phyloP scores from a whole-genome alignment of 2,797 vertebrate species.

The Psittacula derbiana region DNA sequence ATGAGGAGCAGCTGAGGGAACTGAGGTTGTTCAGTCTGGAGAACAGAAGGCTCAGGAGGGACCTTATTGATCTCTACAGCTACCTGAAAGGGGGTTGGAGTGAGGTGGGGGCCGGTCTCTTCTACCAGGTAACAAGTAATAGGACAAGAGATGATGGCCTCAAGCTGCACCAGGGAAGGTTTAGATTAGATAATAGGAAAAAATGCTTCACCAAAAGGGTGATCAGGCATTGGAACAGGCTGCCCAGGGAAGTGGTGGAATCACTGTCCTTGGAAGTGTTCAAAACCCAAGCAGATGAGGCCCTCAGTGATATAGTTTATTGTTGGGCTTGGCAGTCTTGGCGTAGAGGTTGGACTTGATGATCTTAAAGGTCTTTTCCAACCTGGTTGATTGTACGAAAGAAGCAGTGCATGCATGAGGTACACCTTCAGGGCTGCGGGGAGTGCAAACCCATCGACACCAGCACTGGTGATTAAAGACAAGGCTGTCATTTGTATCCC shows the following conservation, averaged over 20 bases:
- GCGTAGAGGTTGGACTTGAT: background rate
- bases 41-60: background rate
- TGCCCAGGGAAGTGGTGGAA: background rate
- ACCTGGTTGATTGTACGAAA: background rate
- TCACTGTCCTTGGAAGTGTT: background rate
- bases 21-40: background rate
- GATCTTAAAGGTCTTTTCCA: background rate
- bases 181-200: background rate
- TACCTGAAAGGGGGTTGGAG: background rate
- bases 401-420: fast-evolving
- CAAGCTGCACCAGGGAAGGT: background rate
- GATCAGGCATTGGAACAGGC: background rate
- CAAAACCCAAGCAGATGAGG: background rate
- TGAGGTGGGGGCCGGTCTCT: background rate
- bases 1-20: background rate
- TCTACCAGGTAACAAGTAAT: background rate
- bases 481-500: background rate
- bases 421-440: fast-evolving
- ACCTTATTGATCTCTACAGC: background rate
- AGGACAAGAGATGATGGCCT: background rate
- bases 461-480: background rate
- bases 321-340: background rate
- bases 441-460: background rate
- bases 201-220: background rate
- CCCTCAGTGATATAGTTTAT: background rate